Conservation (phyloP, 1,140 invertebrate genomes). For the Lucilia sericata region DNA sequence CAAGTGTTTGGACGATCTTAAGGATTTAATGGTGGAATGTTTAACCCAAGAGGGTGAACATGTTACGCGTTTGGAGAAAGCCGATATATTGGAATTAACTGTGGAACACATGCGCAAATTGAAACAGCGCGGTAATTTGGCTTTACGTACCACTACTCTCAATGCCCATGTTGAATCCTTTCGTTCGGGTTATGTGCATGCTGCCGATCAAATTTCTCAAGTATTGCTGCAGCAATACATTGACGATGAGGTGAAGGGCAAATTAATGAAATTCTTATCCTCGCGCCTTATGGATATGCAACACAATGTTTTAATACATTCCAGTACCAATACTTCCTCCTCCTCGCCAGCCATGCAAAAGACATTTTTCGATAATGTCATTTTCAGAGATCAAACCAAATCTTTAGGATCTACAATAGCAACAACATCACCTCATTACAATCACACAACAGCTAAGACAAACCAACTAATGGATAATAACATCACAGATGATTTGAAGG, state of each 20-base stretch:
- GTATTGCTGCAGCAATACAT: slow-evolving; percentile 81
- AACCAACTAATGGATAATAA: neutral
- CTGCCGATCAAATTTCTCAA: slow-evolving; percentile 90
- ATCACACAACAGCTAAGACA: neutral
- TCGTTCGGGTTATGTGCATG: slow-evolving; percentile 91
- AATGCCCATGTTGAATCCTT: slow-evolving; percentile 79
- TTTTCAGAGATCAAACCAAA: neutral
- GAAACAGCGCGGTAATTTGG: slow-evolving; percentile 69
- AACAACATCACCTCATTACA: neutral
- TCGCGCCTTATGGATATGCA: slow-evolving; percentile 79
- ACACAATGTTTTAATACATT: slow-evolving; percentile 56
- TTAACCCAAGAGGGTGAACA: slow-evolving; percentile 90
- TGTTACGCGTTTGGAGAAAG: slow-evolving; percentile 90
- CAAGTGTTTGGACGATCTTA: slow-evolving; percentile 92
- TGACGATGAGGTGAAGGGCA: slow-evolving; percentile 82
- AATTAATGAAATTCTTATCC: slow-evolving; percentile 88
- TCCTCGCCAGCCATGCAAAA: slow-evolving; percentile 51
- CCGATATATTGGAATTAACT: slow-evolving; percentile 96
- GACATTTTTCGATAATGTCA: neutral
- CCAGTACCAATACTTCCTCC: slow-evolving; percentile 49
- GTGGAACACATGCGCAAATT: slow-evolving; percentile 93
- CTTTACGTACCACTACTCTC: slow-evolving; percentile 55
- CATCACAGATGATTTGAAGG: slow-evolving; percentile 22
- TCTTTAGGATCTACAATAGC: neutral
- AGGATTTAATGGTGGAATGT: slow-evolving; percentile 91